Conservation (phyloP, 2,888 invertebrate species). For the Tetheella fluctuosa region DNA sequence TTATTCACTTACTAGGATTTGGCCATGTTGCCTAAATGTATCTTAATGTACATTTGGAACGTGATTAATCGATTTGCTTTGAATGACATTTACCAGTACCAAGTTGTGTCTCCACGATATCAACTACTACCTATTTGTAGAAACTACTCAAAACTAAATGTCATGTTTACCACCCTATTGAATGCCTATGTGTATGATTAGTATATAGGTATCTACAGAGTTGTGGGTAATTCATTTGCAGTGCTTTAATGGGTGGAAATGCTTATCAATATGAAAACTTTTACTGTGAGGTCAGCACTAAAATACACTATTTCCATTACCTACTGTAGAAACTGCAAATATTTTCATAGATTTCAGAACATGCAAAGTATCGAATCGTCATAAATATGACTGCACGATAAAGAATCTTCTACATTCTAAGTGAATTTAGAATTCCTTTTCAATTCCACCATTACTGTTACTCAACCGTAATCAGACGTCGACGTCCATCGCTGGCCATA, state of each 20-base stretch:
- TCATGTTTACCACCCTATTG: neutral
- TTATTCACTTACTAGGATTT: neutral
- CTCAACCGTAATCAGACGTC: neutral
- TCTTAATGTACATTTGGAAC: neutral
- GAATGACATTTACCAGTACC: neutral
- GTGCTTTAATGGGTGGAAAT: too few relatives aligned
- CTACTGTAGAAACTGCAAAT: neutral
- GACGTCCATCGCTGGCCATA: neutral
- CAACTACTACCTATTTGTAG: neutral
- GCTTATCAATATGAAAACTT: too few relatives aligned
- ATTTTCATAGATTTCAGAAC: neutral
- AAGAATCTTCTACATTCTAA: too few relatives aligned
- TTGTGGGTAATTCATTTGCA: too few relatives aligned
- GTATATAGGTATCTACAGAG: neutral
- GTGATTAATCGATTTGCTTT: neutral
- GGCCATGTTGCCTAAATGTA: too few relatives aligned
- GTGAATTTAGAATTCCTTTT: slow-evolving; percentile 14
- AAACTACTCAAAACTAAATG: neutral
- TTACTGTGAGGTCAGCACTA: too few relatives aligned
- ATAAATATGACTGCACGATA: neutral
- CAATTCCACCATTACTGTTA: neutral
- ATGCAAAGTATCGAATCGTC: neutral
- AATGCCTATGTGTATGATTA: neutral
- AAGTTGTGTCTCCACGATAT: neutral
- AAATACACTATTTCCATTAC: neutral